These are phyloP conservation scores for Stegostoma tigrinum DNA, from an alignment of 2,113 vertebrate genomes.

Conservation along the genomic window DNA sequence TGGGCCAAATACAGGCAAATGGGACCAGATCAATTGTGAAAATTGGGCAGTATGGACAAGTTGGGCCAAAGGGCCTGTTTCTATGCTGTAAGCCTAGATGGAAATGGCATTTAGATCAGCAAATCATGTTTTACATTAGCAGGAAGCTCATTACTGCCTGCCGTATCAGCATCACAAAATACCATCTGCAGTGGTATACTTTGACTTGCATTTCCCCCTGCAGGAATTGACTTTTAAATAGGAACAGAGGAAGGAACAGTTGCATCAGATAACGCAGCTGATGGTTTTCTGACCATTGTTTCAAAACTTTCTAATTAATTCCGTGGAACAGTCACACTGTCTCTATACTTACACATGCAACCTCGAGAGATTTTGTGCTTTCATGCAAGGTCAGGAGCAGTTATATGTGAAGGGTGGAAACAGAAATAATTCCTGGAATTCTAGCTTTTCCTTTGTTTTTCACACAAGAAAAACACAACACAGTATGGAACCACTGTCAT, in stretches of 20 bases:
- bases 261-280: slow-evolving; percentile 59
- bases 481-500: neutral
- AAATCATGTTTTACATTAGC: slow-evolving; percentile 51
- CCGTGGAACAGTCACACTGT: slow-evolving; percentile 49
- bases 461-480: slow-evolving; percentile 40
- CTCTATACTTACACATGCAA: neutral
- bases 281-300: slow-evolving; percentile 57
- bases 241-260: slow-evolving; percentile 70
- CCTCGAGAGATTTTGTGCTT: neutral
- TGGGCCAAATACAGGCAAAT: too few species aligned
- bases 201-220: slow-evolving; percentile 53
- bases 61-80: too few species aligned
- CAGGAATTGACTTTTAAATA: slow-evolving; percentile 67
- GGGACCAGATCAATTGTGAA: too few species aligned
- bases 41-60: too few species aligned
- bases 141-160: slow-evolving; percentile 55
- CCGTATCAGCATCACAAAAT: slow-evolving; percentile 48
- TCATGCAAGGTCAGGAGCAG: slow-evolving; percentile 47
- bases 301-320: slow-evolving; percentile 58
- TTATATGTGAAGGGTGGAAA: slow-evolving; percentile 48
- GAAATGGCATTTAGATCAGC: slow-evolving; percentile 46
- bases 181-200: slow-evolving; percentile 69
- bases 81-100: neutral
- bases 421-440: slow-evolving; percentile 52
- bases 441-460: slow-evolving; percentile 42